Evolutionary conservation across 2,888 invertebrate genomes (phyloP).

Genomic region (Dynastes grantii): DNA sequence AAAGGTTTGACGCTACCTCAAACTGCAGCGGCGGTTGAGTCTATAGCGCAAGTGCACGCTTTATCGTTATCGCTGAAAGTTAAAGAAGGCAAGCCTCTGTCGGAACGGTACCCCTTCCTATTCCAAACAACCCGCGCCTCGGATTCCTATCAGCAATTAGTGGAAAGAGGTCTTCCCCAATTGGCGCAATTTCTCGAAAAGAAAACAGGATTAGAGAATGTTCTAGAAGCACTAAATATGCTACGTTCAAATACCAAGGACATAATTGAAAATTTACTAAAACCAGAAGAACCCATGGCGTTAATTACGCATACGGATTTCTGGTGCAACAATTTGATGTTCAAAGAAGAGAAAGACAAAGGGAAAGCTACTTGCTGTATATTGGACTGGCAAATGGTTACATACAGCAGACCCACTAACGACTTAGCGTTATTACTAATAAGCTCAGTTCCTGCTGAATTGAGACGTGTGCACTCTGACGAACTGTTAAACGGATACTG

Average conservation of each 20-base stretch:
- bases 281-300: slow-evolving; percentile 82
- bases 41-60: slow-evolving; percentile 83
- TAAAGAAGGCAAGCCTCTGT: slow-evolving; percentile 71
- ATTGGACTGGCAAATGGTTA: slow-evolving; percentile 90
- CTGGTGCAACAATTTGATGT: slow-evolving; percentile 87
- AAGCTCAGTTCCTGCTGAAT: slow-evolving; percentile 82
- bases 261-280: slow-evolving; percentile 80
- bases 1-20: slow-evolving; percentile 78
- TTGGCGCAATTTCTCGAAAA: slow-evolving; percentile 81
- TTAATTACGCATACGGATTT: slow-evolving; percentile 88
- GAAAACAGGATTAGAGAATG: slow-evolving; percentile 77
- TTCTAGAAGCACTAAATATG: slow-evolving; percentile 75
- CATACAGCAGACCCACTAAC: slow-evolving; percentile 83
- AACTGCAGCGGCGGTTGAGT: slow-evolving; percentile 80
- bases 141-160: slow-evolving; percentile 85
- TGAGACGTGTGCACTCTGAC: slow-evolving; percentile 78
- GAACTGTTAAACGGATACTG: slow-evolving; percentile 82
- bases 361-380: slow-evolving; percentile 77
- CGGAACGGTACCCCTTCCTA: slow-evolving; percentile 78
- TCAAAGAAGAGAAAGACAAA: slow-evolving; percentile 72
- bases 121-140: slow-evolving; percentile 86
- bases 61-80: slow-evolving; percentile 79
- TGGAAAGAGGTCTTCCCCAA: slow-evolving; percentile 84
- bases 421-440: slow-evolving; percentile 83
- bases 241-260: slow-evolving; percentile 80